Conservation (phyloP, 2,797 vertebrate genomes). For the Pygocentrus nattereri region DNA sequence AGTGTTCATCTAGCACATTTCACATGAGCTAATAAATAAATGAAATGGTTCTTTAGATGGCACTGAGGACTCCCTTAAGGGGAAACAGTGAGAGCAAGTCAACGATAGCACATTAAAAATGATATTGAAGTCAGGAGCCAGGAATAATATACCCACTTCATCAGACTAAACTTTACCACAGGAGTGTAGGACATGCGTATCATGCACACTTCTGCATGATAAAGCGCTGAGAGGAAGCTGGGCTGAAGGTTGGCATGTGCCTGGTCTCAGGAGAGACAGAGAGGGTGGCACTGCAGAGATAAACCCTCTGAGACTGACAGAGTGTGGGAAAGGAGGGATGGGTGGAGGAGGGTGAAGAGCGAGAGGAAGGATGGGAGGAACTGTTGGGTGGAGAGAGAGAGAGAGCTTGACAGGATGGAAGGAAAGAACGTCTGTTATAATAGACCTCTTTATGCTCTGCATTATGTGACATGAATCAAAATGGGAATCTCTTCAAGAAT, state of each 20-base stretch:
- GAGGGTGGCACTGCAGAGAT: conserved; percentile 35
- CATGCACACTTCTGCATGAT: conserved; percentile 6
- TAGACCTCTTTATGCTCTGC: conserved; percentile 2
- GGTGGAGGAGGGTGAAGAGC: conserved; percentile 37
- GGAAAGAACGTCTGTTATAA: conserved; percentile 21
- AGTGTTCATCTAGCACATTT: too few relatives aligned
- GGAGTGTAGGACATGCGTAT: not conserved
- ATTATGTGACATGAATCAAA: not conserved
- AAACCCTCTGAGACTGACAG: conserved; percentile 34
- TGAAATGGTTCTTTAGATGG: too few relatives aligned
- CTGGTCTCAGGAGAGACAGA: conserved; percentile 36
- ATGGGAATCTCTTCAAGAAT: not conserved
- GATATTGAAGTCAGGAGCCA: too few relatives aligned
- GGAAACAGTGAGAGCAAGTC: too few relatives aligned
- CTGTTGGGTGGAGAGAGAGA: conserved; percentile 25
- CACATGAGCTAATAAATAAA: too few relatives aligned
- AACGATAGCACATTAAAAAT: too few relatives aligned
- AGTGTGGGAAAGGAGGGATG: conserved; percentile 37
- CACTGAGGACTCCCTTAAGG: too few relatives aligned
- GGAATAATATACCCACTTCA: not conserved
- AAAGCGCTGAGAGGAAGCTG: conserved; percentile 10
- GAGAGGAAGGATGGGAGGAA: conserved; percentile 40
- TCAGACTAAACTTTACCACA: not conserved
- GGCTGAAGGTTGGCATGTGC: conserved; percentile 8
- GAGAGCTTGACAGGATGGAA: conserved; percentile 34